These are phyloP conservation scores for Coremacera marginata DNA, from an alignment of 2,888 invertebrate genomes.

Conservation along the genomic window DNA sequence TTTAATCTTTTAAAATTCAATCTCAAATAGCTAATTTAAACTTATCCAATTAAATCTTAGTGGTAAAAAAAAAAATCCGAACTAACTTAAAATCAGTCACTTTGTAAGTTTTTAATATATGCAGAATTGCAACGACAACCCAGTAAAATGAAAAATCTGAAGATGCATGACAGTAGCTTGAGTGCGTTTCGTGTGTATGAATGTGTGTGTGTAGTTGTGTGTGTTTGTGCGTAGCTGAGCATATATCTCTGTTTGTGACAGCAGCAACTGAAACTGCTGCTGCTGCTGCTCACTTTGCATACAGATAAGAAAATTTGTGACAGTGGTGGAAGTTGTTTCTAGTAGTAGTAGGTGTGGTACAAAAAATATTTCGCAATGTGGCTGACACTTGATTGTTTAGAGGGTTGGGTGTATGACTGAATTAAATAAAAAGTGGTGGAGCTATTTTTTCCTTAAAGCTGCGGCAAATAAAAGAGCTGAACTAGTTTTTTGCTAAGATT, in stretches of 20 bases:
- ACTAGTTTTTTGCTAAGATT: no score
- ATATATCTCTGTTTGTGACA: neutral
- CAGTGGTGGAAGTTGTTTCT: neutral
- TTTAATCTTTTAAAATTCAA: no score
- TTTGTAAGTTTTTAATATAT: constrained; percentile 1
- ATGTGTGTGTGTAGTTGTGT: neutral
- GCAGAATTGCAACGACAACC: neutral
- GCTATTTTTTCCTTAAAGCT: no score
- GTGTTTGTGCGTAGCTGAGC: neutral
- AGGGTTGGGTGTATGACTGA: neutral
- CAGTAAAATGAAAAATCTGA: neutral
- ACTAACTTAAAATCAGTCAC: neutral
- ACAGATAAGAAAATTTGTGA: constrained; percentile 36
- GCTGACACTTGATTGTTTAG: neutral
- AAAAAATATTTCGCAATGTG: neutral
- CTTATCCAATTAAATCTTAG: no score
- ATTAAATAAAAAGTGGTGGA: neutral
- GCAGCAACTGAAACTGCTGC: neutral
- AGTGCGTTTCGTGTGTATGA: neutral
- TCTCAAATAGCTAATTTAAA: no score
- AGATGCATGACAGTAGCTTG: constrained; percentile 4
- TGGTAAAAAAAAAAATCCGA: no score
- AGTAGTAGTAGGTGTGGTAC: constrained; percentile 1
- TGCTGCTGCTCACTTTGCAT: constrained; percentile 35
- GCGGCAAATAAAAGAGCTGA: no score